Evolutionary conservation across 2,888 invertebrate species (phyloP), one percentile per base, ranked within the genome.

Genomic region (Aricia artaxerxes): DNA sequence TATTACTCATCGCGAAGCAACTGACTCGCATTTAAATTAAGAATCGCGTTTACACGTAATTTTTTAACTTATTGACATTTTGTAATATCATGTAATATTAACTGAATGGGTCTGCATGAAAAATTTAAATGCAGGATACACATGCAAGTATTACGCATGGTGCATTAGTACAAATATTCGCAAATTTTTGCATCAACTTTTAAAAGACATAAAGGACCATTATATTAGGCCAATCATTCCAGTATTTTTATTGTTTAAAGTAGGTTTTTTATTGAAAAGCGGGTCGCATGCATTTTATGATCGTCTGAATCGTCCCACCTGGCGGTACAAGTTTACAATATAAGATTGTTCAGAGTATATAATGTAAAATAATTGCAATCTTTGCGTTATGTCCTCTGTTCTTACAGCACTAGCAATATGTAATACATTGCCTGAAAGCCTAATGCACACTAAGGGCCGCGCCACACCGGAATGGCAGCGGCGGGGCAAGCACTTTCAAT

Each of bases 391-490:
- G 77, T 64, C 73, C 44, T 73, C 57, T 76, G 53, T 53, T 38
- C 35, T 11, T 31, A 76, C 76, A 53, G 76, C 76, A 76, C 76
- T 76, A 76, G 76, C 76, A 35, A 57, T 76, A 57, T 76, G 53
- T 76, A 57, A 53, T 76, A 75, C 75, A 31, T 75, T 53, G 44
- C 44, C 73, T 73, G 44, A 73, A 73, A 73, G 76, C 76, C 76
- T 76, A 53, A 57, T 24, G 53, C 35, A 53, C 76, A 76, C 53
- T 49, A 49, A 31, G 24, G 24, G 24, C 24, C 24, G 24, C 24
- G 24, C 24, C 24, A 24, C 24, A 24, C 24, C 24, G 24, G 24
- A 24, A 24, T 24, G 24, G 24, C 24, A 24, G 24, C 24, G 24
- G 24, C 24, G 24, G 24, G 24, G 24, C 24, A 24, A 24, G 24